A percentile compares a stretch with the other conserved stretches of the same genome.
phyloP scores from a whole-genome alignment of 2,113 vertebrate species.

The Aegotheles bennettii region DNA sequence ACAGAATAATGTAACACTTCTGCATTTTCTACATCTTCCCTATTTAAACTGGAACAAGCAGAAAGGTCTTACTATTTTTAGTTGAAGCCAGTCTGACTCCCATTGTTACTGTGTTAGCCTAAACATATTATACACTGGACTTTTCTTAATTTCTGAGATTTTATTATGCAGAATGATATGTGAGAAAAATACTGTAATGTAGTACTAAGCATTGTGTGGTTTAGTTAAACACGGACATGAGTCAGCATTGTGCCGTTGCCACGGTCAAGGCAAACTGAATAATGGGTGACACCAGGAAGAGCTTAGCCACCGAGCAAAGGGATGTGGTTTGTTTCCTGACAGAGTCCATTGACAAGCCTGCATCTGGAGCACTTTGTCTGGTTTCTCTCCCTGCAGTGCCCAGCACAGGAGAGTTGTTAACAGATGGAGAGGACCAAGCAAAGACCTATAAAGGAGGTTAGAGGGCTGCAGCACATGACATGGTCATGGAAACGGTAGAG shows the following conservation, averaged over 20 bases:
- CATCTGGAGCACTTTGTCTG: background rate
- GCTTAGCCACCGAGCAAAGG: background rate
- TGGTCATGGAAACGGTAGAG: background rate
- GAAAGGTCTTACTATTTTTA: background rate
- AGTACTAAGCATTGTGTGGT: background rate
- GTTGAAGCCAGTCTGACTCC: background rate
- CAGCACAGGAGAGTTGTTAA: background rate
- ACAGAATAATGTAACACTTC: background rate
- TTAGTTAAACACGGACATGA: background rate
- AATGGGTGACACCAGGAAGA: background rate
- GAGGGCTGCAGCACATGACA: background rate
- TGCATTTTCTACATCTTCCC: background rate
- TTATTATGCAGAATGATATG: rapidly evolving
- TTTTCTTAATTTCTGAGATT: background rate
- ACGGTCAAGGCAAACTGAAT: background rate
- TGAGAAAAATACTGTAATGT: background rate
- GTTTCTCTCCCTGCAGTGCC: background rate
- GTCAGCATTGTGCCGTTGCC: background rate
- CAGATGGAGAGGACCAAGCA: background rate
- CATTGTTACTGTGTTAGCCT: background rate
- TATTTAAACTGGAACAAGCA: background rate
- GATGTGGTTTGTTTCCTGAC: background rate
- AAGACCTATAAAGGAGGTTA: background rate
- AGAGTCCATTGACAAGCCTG: background rate
- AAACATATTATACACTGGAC: background rate